Evolutionary conservation across 2,888 invertebrate species (phyloP), one percentile per base, ranked within the genome.

Genomic region (Gibbula magus): DNA sequence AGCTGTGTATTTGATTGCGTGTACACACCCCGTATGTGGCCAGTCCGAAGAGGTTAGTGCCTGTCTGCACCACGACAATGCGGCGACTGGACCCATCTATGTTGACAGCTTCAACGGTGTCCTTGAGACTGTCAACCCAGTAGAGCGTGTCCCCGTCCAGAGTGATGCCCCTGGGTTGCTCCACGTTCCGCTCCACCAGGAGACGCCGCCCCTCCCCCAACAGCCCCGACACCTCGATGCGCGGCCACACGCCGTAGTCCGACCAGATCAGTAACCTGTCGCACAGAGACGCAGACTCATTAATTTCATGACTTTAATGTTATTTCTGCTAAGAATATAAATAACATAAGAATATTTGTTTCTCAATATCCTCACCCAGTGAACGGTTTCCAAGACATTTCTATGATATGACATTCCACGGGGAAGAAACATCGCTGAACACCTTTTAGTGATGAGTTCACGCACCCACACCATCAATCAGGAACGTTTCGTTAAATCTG

Each of bases 111-210:
- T 97, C 97, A 81, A 98, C 95, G 0, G 95, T 96, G 89, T 95
- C 95, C 16, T 95, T 95, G 0, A 96, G 96, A 18, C 96, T 96
- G 91, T 98, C 97, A 0, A 96, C 96, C 96, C 97, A 98, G 91
- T 97, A 98, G 2, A 98, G 93, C 76, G 95, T 95, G 77, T 95
- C 95, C 52, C 95, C 94, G 91, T 98, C 97, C n/a, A 97, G 94
- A 0, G 97, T 96, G 66, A 97, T 92, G 1, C 97, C 97, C 16
- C 87, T 80, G 51, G 90, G 90, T 56, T 87, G 82, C 20, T 81
- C 39, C 8, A 91, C 74, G 67, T 87, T 84, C 4, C 75, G 79
- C 13, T 83, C 82, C 10, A 91, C 87, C 2, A 92, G 74, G 0
- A 85, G 77, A 10, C 86, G 76, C 16, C 90, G 81, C 73, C 89